These are phyloP conservation scores for Scaptomyza reducta DNA, from an alignment of 2,888 invertebrate species.

Conservation along the genomic window DNA sequence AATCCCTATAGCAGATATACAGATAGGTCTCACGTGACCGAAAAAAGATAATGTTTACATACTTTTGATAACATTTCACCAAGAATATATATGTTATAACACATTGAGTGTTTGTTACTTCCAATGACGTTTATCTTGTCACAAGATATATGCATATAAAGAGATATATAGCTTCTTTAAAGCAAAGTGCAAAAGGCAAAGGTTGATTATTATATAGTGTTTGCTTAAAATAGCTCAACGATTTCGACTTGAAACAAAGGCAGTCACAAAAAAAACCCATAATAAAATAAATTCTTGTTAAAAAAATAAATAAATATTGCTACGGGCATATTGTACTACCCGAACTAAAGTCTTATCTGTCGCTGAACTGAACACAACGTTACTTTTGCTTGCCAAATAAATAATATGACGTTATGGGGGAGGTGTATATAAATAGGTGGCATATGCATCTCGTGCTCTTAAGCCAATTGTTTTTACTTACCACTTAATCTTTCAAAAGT, in stretches of 20 bases:
- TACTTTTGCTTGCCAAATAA: not conserved
- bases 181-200: not conserved
- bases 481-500: slow-evolving; percentile 97
- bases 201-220: not conserved
- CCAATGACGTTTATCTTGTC: not conserved
- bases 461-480: slow-evolving; percentile 85
- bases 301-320: not conserved
- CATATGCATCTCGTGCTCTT: slow-evolving; percentile 3
- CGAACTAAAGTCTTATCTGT: slow-evolving; percentile 11
- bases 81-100: too few relatives aligned
- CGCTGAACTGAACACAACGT: slow-evolving; percentile 27
- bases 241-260: not conserved
- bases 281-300: not conserved
- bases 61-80: too few relatives aligned
- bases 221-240: not conserved
- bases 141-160: not conserved
- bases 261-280: not conserved
- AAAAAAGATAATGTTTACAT: not conserved
- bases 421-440: not conserved
- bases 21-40: not conserved
- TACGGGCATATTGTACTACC: not conserved
- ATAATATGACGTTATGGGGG: not conserved
- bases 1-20: not conserved
- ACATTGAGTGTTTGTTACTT: not conserved
- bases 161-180: too few relatives aligned